These are phyloP conservation scores for Mnemiopsis leidyi DNA, from an alignment of 37 sponge, comb jelly and placozoan species.

Conservation along the genomic window DNA sequence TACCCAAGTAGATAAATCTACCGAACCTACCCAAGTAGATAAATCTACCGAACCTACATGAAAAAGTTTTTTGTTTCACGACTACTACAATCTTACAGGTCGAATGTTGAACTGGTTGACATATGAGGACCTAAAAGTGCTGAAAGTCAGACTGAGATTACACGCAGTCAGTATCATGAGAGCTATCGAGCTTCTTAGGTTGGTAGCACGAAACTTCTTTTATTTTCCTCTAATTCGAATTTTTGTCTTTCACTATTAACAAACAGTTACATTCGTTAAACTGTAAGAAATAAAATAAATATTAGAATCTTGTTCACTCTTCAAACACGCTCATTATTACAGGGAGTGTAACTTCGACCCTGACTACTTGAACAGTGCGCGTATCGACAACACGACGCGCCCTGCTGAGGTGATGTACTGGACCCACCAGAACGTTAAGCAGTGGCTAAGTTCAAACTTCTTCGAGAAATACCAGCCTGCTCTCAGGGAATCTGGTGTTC, in stretches of 20 bases:
- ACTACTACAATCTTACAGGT: conserved; percentile 35
- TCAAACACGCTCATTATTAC: not conserved
- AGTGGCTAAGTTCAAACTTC: conserved; percentile 54
- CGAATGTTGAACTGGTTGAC: conserved; percentile 52
- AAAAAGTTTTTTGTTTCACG: too few species aligned
- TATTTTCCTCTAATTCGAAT: not conserved
- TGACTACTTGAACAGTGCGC: conserved; percentile 34
- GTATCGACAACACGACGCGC: conserved; percentile 60
- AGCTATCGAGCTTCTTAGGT: conserved; percentile 56
- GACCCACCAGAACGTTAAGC: conserved; percentile 62
- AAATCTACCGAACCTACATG: too few species aligned
- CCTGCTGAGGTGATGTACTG: conserved; percentile 51
- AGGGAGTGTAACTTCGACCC: conserved; percentile 65
- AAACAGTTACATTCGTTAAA: too few species aligned
- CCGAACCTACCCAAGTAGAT: too few species aligned
- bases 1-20: too few species aligned
- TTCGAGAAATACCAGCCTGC: conserved; percentile 19
- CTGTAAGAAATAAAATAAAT: too few species aligned
- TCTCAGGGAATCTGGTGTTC: conserved; percentile 38
- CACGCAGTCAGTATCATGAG: conserved; percentile 64
- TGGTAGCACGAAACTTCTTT: not conserved
- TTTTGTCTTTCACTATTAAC: not conserved
- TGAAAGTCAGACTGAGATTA: conserved; percentile 55
- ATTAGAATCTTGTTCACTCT: not conserved
- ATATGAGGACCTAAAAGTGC: conserved; percentile 13